Base-by-base conservation (phyloP, 2,113 vertebrate genomes). In the Rissa tridactyla region DNA sequence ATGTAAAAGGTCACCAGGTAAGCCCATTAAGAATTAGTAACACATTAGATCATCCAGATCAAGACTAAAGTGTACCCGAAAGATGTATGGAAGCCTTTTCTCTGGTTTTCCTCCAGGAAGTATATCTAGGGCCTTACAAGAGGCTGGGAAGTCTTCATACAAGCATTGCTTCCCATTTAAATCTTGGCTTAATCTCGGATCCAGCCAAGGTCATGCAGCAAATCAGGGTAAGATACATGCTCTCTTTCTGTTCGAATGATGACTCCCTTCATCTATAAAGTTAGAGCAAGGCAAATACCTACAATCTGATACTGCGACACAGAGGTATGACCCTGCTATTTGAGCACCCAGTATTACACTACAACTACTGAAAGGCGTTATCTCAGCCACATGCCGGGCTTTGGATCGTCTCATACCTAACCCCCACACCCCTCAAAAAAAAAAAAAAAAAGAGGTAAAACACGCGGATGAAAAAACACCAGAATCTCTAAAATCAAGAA, bases 121-220 rank as follows among this genome's bases (percentile, higher is more conserved):
- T 17, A 1, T 10, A 72, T 11, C 26, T 27, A 42, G 11, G 26
- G 29, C 51, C 38, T 70, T 30, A 14, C 4, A 79, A 76, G 51
- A 55, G 32, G 47, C 36, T 57, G 21, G 15, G 8, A 84, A 70
- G 11, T 47, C 60, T 78, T 52, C 42, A 11, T 6, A 42, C 5
- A 14, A 79, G 6, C 52, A n/a, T 27, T 19, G 36, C 20, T n/a
- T 23, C 5, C 13, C 34, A 38, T 82, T 86, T 72, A 92, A 91
- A 80, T 79, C 73, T 58, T 49, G 19, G 54, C 61, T 42, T 88
- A 90, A 90, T 42, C 86, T 47, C 76, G 4, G 49, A 55, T 76
- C 34, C 86, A 54, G 44, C 71, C 94, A 94, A 94, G 91, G 94
- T 95, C 92, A 89, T 30, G 49, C 69, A 14, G 34, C 15, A 62